These are phyloP conservation scores for Stenodera caucasica DNA, from an alignment of 2,888 invertebrate species.

Conservation along the genomic window DNA sequence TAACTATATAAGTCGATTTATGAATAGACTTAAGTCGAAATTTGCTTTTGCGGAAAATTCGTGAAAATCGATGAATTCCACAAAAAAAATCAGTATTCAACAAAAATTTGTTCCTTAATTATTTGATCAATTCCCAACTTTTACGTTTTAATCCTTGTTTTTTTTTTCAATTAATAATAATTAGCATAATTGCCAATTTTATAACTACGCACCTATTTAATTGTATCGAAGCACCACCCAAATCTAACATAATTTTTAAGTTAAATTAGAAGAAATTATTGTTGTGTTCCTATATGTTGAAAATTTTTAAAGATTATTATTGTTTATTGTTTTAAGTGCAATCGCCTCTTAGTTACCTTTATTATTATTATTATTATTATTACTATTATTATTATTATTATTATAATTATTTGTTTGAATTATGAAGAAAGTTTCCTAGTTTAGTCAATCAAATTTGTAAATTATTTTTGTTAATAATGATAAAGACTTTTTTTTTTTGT, in stretches of 20 bases:
- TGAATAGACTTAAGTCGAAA: too few relatives aligned
- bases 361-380: constrained; percentile 12
- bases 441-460: constrained; percentile 27
- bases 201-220: constrained; percentile 23
- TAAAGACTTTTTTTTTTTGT: constrained; percentile 29
- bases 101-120: constrained; percentile 27
- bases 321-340: constrained; percentile 36
- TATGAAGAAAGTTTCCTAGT: constrained; percentile 16
- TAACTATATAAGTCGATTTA: background rate
- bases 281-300: constrained; percentile 41
- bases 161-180: background rate
- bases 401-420: too few relatives aligned
- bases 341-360: constrained; percentile 43
- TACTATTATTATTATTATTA: too few relatives aligned
- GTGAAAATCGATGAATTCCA: constrained; percentile 13
- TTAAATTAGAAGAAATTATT: constrained; percentile 16
- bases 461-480: constrained; percentile 29
- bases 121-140: constrained; percentile 2
- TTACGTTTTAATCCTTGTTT: constrained; percentile 1
- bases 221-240: constrained; percentile 24
- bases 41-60: too few relatives aligned
- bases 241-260: constrained; percentile 26
- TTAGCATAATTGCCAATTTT: constrained; percentile 14
- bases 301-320: constrained; percentile 16
- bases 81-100: constrained; percentile 23